phyloP scores from a whole-genome alignment of 1,140 invertebrate genomes.

The Cyphomyrmex costatus region DNA sequence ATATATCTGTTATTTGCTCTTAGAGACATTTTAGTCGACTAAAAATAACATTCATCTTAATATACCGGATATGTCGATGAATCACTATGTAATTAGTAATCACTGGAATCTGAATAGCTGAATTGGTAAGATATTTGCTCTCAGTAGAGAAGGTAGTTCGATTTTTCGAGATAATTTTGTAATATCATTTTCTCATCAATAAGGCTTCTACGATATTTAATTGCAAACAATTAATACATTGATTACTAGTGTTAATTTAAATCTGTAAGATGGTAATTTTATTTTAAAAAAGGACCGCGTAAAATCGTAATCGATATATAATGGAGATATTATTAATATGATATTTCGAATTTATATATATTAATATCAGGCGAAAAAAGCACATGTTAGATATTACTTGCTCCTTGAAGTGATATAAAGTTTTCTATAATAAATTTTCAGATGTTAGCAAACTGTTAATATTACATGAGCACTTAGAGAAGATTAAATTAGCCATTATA shows the following conservation, averaged over 20 bases:
- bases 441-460: background rate
- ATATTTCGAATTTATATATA: background rate
- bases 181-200: background rate
- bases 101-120: background rate
- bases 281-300: background rate
- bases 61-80: background rate
- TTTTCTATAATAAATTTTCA: conserved; percentile 1
- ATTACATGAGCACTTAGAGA: background rate
- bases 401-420: background rate
- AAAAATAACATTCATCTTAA: background rate
- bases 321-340: background rate
- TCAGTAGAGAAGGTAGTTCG: background rate
- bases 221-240: background rate
- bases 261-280: background rate
- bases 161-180: background rate
- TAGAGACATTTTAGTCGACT: background rate
- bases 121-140: background rate
- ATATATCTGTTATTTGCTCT: background rate
- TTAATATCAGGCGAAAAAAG: background rate
- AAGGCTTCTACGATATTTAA: background rate
- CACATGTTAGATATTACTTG: background rate
- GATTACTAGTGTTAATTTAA: background rate
- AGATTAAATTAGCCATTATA: background rate
- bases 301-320: background rate
- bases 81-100: too few species aligned